Base-by-base conservation (phyloP, 1,140 invertebrate species). In the Eciton burchellii region DNA sequence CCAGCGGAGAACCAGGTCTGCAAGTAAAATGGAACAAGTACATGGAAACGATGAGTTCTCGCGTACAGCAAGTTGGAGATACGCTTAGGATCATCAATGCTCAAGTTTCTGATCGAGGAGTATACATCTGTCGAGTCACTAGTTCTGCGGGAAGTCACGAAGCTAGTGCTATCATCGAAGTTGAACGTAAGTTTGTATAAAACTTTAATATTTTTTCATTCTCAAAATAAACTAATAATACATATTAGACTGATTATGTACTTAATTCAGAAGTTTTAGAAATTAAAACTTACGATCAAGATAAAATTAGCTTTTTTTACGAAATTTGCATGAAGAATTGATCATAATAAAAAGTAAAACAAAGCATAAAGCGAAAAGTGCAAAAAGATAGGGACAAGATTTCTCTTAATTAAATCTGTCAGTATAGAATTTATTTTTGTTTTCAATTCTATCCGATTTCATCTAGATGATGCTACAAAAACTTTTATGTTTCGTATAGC, bases 11-110 rank as follows among this genome's bases (percentile, higher is more conserved):
- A 54, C 97, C 97, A 0, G 93, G 94, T 68, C 96, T 97, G 1
- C 94, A 94, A 0, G 94, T 99, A 14, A 96, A 95, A 88, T 99
- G 98, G 98, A 95, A 94, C 0, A 98, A 97, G 94, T 95, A 96
- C 79, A 93, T 94, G n/a, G 95, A 95, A 43, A 89, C 94, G 0
- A 93, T 98, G 8, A 95, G 95, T 1, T 73, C 94, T 0, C 95
- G 96, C 85, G 94, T 95, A 0, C 95, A 95, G 81, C 96, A 96
- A 91, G 92, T 95, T 16, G 97, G 96, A 26, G 96, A 96, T 82
- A 94, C 95, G 0, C 92, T 99, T 24, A 94, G 96, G 59, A 97
- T 99, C 72, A 94, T 93, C 0, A 96, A 96, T 79, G 96, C 96
- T 0, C 95, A 95, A 87, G 94, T 97, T 29, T 94, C 94, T 16